Percentiles rank a stretch among this genome's conserved stretches.
phyloP scores from a whole-genome alignment of 2,113 vertebrate genomes.

The Tor tambroides region DNA sequence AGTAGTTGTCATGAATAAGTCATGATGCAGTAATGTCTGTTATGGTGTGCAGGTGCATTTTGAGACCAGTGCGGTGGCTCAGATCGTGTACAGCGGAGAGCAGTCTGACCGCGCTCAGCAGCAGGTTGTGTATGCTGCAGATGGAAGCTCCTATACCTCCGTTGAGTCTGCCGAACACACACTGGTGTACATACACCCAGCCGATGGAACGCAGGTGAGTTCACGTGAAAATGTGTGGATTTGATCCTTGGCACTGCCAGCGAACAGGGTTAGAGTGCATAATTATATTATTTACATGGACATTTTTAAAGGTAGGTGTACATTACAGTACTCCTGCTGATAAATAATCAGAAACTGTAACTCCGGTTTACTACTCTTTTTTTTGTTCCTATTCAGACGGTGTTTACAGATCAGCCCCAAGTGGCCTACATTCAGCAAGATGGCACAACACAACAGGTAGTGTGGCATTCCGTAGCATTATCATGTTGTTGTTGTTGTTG shows the following conservation, averaged over 20 bases:
- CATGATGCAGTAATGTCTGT: too few species aligned
- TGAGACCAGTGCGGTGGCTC: constrained; percentile 87
- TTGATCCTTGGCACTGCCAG: background rate
- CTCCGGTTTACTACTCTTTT: background rate
- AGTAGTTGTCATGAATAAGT: background rate
- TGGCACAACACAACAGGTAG: constrained; percentile 92
- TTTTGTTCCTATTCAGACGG: constrained; percentile 73
- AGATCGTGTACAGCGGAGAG: constrained; percentile 94
- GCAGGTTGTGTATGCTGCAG: constrained; percentile 93
- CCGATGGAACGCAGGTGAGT: constrained; percentile 89
- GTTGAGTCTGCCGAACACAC: constrained; percentile 96
- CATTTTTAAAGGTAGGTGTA: too few species aligned
- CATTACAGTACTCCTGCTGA: too few species aligned
- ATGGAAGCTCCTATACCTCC: constrained; percentile 92
- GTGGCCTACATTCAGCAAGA: constrained; percentile 98
- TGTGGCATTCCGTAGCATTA: background rate
- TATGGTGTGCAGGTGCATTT: constrained; percentile 91
- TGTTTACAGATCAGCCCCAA: constrained; percentile 96
- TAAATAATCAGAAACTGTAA: too few species aligned
- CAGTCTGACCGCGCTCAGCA: constrained; percentile 84
- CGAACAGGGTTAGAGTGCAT: background rate
- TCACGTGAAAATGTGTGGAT: background rate
- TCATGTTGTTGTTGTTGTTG: too few species aligned
- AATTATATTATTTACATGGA: too few species aligned
- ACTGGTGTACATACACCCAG: constrained; percentile 95